Conservation (phyloP, 2,888 invertebrate species). For the Ganaspis brasiliensis region DNA sequence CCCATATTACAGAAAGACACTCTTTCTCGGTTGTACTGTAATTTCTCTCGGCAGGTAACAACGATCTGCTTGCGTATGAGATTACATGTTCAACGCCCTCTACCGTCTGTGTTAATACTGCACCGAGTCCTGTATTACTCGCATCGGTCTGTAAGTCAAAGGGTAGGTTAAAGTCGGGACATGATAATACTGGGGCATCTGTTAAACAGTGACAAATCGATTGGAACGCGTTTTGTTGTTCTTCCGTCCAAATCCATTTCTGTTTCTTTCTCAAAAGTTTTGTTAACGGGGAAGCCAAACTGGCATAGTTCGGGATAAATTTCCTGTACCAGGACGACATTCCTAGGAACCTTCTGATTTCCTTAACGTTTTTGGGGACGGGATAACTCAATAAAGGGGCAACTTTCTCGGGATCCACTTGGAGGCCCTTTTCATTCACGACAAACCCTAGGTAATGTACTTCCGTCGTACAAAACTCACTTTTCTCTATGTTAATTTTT, state of each 20-base stretch:
- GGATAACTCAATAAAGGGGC: slow-evolving; percentile 4
- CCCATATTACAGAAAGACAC: too few relatives aligned
- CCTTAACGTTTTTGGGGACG: slow-evolving; percentile 14
- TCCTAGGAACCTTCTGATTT: slow-evolving; percentile 65
- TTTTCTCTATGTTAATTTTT: too few relatives aligned
- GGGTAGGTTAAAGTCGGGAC: slow-evolving; percentile 41
- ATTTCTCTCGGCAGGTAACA: too few relatives aligned
- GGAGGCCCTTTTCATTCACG: slow-evolving; percentile 48
- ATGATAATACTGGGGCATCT: slow-evolving; percentile 35
- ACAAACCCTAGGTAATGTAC: slow-evolving; percentile 49
- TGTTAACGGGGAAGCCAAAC: slow-evolving; percentile 57
- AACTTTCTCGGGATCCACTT: slow-evolving; percentile 47
- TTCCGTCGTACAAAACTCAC: too few relatives aligned
- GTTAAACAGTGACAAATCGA: slow-evolving; percentile 17
- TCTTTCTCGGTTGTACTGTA: too few relatives aligned
- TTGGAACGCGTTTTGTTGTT: neutral
- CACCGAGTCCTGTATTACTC: neutral
- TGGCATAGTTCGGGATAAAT: slow-evolving; percentile 59
- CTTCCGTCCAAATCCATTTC: slow-evolving; percentile 46
- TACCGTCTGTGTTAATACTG: too few relatives aligned
- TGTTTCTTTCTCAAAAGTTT: slow-evolving; percentile 55
- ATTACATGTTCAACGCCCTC: too few relatives aligned
- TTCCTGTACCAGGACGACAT: slow-evolving; percentile 66
- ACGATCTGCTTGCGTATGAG: too few relatives aligned
- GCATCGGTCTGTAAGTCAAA: slow-evolving; percentile 57